Percentiles rank a stretch among this genome's conserved stretches.
phyloP scores from a whole-genome alignment of 2,888 invertebrate species.

The Polymixis flavicincta region DNA sequence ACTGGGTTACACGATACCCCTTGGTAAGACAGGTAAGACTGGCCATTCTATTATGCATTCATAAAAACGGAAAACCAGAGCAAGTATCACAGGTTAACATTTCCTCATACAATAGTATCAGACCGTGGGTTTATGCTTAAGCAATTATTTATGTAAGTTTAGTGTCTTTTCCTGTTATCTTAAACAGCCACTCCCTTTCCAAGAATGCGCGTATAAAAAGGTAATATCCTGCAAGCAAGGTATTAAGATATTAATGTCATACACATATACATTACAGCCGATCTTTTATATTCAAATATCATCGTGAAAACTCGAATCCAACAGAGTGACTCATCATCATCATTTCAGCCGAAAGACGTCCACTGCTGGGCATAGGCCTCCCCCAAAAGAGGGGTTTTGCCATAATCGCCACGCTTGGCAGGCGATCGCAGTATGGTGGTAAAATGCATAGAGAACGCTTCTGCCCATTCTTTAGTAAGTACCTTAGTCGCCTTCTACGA shows the following conservation, averaged over 20 bases:
- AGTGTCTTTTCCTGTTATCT: conserved; percentile 48
- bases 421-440: too few relatives aligned
- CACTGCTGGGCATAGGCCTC: too few relatives aligned
- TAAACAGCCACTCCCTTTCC: conserved; percentile 18
- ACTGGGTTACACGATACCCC: neutral
- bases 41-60: neutral
- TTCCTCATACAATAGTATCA: conserved; percentile 26
- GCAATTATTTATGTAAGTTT: conserved; percentile 14
- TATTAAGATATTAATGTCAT: neutral
- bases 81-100: conserved; percentile 13
- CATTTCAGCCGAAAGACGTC: too few relatives aligned
- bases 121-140: neutral
- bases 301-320: neutral
- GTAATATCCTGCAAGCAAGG: conserved; percentile 7
- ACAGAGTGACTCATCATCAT: too few relatives aligned
- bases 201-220: conserved; percentile 26
- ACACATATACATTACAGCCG: too few relatives aligned
- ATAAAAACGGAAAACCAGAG: neutral
- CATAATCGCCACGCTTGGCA: too few relatives aligned
- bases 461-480: too few relatives aligned
- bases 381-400: too few relatives aligned
- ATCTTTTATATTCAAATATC: neutral
- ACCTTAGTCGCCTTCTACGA: too few relatives aligned
- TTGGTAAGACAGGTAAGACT: neutral
- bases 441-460: too few relatives aligned